Percentiles rank a stretch among this genome's conserved stretches.
These are phyloP conservation scores for Nematolebias whitei DNA, from an alignment of 2,113 vertebrate genomes.

Conservation along the genomic window DNA sequence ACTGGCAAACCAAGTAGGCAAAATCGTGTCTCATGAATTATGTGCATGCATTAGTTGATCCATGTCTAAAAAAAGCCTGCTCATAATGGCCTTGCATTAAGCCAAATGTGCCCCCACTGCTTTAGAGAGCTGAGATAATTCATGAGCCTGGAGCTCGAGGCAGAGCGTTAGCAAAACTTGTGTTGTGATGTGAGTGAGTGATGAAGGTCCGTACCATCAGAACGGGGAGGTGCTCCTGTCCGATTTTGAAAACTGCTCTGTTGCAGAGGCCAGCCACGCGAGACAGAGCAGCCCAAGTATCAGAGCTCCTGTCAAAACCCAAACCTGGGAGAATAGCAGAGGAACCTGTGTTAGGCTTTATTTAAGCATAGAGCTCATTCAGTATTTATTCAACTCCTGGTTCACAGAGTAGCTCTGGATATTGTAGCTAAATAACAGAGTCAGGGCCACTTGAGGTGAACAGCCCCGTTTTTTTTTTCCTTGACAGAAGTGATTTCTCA, in stretches of 20 bases:
- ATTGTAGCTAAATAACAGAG: constrained; percentile 53
- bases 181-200: constrained; percentile 2
- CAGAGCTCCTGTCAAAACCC: constrained; percentile 87
- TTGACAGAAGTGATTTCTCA: constrained; percentile 35
- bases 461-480: constrained; percentile 14
- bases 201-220: constrained; percentile 80
- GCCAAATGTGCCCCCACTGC: constrained; percentile 9
- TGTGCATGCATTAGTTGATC: constrained; percentile 45
- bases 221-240: constrained; percentile 85
- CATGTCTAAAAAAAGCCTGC: constrained; percentile 14
- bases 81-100: constrained; percentile 29
- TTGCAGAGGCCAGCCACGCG: constrained; percentile 90
- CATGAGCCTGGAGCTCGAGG: constrained; percentile 3
- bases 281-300: constrained; percentile 85
- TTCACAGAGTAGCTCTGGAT: constrained; percentile 35
- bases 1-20: constrained; percentile 16
- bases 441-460: constrained; percentile 37
- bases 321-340: constrained; percentile 74
- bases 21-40: constrained; percentile 57
- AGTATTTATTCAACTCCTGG: constrained; percentile 50
- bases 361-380: constrained; percentile 38
- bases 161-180: not conserved
- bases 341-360: constrained; percentile 30
- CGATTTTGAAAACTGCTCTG: constrained; percentile 87
- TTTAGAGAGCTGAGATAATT: constrained; percentile 30